Evolutionary conservation across 1,140 invertebrate species (phyloP), one percentile per base, ranked within the genome.

Genomic region (Platyscapa corneri): DNA sequence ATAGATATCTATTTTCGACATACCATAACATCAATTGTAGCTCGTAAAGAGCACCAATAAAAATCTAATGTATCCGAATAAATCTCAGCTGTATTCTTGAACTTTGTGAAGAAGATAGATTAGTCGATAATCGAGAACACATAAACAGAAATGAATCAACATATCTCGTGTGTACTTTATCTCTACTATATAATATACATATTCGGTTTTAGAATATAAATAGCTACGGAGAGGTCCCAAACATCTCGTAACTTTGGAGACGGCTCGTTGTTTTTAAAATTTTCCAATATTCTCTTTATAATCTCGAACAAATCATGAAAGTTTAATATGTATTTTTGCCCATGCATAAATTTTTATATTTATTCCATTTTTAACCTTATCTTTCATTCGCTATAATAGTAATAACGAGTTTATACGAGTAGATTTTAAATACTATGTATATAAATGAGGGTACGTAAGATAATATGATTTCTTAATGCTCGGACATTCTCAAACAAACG

Each of bases 1-100:
- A 42, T 42, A 42, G 20, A 74, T 42, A 23, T 42, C 3, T 12
- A 42, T 74, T 27, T 42, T 39, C 20, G 14, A 42, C 30, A 12
- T n/a, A 74, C 30, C 23, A 42, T 42, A 39, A 16, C 32, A 42
- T 12, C 46, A n/a, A 34, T 23, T 39, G 60, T 18, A 72, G 37
- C 56, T 78, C 75, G 49, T 78, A 83, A 83, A 75, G 10, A 14
- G 83, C 37, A 34, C 7, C 60, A 83, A 84, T 84, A 84, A 77
- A 84, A 78, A 84, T 77, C 39, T 23, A 67, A 70, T 67, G 64
- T 32, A 56, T 2, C 32, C 64, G 46, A 65, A 84, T 46, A 65
- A 77, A 49, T 27, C 27, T 8, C 3, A 18, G 12, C 42, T 37
- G 34, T 64, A 27, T 27, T 39, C 37, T 37, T 39, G 65, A 82